These are phyloP conservation scores for Conus betulinus DNA, from an alignment of 1,140 invertebrate genomes.

Conservation along the genomic window DNA sequence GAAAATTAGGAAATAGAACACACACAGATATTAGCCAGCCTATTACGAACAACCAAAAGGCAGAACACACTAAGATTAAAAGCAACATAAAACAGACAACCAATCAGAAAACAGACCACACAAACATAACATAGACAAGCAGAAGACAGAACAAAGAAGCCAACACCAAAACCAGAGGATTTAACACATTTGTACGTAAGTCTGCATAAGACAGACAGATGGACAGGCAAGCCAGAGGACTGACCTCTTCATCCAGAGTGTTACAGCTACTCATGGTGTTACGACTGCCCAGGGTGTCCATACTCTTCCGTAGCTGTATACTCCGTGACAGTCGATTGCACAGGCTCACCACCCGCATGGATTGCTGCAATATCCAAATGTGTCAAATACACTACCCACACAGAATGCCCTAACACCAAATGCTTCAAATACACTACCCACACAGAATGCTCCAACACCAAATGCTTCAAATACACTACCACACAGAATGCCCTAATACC, in stretches of 20 bases:
- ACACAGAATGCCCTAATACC: no score
- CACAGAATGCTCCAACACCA: no score
- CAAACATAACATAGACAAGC: background rate
- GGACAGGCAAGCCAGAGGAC: slow-evolving; percentile 11
- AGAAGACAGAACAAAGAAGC: background rate
- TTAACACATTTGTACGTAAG: no score
- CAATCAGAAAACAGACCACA: no score
- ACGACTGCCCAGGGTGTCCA: slow-evolving; percentile 60
- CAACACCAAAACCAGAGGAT: no score
- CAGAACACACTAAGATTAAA: background rate
- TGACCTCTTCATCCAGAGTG: slow-evolving; percentile 57
- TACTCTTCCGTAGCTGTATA: slow-evolving; percentile 58
- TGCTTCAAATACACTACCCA: no score
- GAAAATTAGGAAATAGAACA: background rate
- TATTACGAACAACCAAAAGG: no score
- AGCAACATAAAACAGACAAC: background rate
- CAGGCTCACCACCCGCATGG: slow-evolving; percentile 75
- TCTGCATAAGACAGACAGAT: background rate
- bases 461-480: no score
- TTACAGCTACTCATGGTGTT: slow-evolving; percentile 61
- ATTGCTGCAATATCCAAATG: slow-evolving; percentile 66
- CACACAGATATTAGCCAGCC: no score
- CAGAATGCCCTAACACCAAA: no score
- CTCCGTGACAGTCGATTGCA: slow-evolving; percentile 75
- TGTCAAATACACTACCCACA: no score